Conservation (phyloP, 2,888 invertebrate genomes). For the Tetragnatha montana region DNA sequence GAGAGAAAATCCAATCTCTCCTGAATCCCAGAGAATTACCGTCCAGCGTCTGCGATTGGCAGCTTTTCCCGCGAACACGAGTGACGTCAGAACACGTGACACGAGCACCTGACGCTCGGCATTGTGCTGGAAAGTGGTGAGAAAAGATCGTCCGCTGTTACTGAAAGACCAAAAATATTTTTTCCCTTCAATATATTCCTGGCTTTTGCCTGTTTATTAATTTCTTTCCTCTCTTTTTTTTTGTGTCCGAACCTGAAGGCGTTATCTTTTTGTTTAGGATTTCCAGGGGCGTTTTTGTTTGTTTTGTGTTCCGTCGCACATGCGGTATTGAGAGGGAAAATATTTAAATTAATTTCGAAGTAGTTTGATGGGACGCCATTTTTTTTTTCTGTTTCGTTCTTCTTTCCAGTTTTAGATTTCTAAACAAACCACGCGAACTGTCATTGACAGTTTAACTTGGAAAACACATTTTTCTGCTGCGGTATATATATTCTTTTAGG, state of each 20-base stretch:
- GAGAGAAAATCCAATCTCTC: conserved; percentile 59
- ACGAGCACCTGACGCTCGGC: conserved; percentile 67
- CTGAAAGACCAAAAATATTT: conserved; percentile 60
- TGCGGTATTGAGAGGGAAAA: conserved; percentile 49
- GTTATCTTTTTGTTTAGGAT: conserved; percentile 47
- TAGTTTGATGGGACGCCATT: conserved; percentile 23
- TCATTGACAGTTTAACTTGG: conserved; percentile 30
- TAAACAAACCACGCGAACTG: conserved; percentile 38
- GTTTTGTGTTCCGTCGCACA: conserved; percentile 33
- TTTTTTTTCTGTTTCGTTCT: conserved; percentile 35
- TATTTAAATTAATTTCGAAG: conserved; percentile 57
- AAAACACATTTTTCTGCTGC: conserved; percentile 1
- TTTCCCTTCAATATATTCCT: conserved; percentile 48
- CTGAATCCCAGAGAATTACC: conserved; percentile 63
- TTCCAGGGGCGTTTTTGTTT: conserved; percentile 24
- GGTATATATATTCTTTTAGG: neutral
- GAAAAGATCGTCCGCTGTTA: conserved; percentile 63
- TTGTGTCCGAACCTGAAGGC: conserved; percentile 18
- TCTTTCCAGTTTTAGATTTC: conserved; percentile 17
- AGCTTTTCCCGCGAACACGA: conserved; percentile 68
- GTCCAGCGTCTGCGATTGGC: conserved; percentile 67
- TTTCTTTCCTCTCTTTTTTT: conserved; percentile 38
- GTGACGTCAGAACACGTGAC: conserved; percentile 70
- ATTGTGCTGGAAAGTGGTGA: conserved; percentile 68
- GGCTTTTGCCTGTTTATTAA: conserved; percentile 39